A percentile compares a stretch with the other conserved stretches of the same genome.
phyloP scores from a whole-genome alignment of 1,140 invertebrate genomes.

The Myzus persicae region DNA sequence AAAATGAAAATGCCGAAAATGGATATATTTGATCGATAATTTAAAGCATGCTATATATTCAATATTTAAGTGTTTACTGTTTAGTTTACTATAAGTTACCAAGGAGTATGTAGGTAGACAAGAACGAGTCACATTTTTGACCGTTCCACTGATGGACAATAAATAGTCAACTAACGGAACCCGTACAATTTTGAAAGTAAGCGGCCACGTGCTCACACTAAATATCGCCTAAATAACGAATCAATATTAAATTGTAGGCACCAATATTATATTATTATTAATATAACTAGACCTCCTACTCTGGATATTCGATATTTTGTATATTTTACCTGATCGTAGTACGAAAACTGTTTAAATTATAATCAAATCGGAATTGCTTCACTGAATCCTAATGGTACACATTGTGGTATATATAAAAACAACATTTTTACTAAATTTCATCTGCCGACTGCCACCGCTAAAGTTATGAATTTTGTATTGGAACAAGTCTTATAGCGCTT shows the following conservation, averaged over 20 bases:
- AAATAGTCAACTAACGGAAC: neutral
- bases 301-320: neutral
- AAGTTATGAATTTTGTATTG: neutral
- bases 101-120: neutral
- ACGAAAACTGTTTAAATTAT: neutral
- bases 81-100: neutral
- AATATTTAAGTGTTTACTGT: neutral
- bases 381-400: neutral
- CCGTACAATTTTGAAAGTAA: slow-evolving; percentile 13
- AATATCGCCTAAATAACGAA: neutral
- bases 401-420: neutral
- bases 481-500: neutral
- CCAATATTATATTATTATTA: neutral
- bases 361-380: slow-evolving; percentile 1
- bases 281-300: neutral
- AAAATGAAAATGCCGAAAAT: neutral
- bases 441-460: too few relatives aligned
- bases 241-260: neutral
- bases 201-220: neutral
- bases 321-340: neutral
- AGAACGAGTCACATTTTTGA: neutral
- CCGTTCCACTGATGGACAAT: neutral
- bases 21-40: neutral
- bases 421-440: neutral
- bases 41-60: neutral